These are phyloP conservation scores for Philopotamus ludificatus DNA, from an alignment of 1,140 invertebrate genomes.

Conservation along the genomic window DNA sequence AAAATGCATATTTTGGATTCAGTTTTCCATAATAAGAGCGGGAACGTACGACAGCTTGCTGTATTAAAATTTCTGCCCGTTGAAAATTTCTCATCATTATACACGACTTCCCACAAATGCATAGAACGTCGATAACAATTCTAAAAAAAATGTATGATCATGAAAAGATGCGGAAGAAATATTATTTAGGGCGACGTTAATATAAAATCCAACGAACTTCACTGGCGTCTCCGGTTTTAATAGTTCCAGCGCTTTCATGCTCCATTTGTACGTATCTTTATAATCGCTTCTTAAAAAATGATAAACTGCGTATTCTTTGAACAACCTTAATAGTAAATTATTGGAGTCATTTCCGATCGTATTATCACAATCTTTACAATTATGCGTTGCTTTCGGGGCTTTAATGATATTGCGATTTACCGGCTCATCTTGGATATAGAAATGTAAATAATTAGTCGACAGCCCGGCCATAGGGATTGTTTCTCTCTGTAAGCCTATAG, in stretches of 20 bases:
- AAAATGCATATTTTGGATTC: conserved; percentile 80
- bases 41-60: conserved; percentile 75
- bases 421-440: conserved; percentile 5
- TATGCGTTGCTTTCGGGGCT: conserved; percentile 15
- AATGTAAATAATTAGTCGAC: conserved; percentile 17
- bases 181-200: neutral
- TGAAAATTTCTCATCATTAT: conserved; percentile 81
- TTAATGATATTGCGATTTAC: conserved; percentile 4
- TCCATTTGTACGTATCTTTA: conserved; percentile 72
- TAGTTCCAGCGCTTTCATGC: conserved; percentile 67
- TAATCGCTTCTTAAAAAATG: conserved; percentile 82
- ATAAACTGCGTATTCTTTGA: conserved; percentile 75
- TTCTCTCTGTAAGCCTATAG: conserved; percentile 30
- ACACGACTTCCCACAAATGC: conserved; percentile 82
- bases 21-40: conserved; percentile 64
- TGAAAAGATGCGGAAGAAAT: neutral
- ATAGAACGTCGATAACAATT: conserved; percentile 69
- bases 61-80: conserved; percentile 76
- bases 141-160: neutral
- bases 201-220: conserved; percentile 46
- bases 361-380: too few relatives aligned
- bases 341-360: too few relatives aligned
- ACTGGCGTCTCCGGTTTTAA: conserved; percentile 61
- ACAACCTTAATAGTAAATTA: conserved; percentile 64
- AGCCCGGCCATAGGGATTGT: conserved; percentile 20